phyloP scores from a whole-genome alignment of 2,888 invertebrate genomes.

The Lasius platythorax region DNA sequence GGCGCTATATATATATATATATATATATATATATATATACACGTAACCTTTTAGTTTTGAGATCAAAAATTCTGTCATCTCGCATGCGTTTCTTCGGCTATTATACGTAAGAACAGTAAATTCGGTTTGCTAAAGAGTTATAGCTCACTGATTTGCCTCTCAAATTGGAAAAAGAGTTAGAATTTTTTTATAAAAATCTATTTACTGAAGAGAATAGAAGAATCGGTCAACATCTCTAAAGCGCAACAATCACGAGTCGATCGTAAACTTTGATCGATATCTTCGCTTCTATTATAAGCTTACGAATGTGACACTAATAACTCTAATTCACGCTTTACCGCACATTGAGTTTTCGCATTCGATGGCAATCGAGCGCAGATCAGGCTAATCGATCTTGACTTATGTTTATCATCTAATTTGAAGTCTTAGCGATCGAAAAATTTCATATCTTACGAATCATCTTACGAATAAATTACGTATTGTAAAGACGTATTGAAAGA shows the following conservation, averaged over 20 bases:
- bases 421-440: constrained; percentile 10
- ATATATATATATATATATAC: not conserved
- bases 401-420: not conserved
- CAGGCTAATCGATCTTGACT: constrained; percentile 52
- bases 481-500: constrained; percentile 3
- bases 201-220: constrained; percentile 55
- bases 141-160: not conserved
- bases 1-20: not conserved
- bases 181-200: constrained; percentile 67
- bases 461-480: constrained; percentile 13
- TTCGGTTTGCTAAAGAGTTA: constrained; percentile 19
- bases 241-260: constrained; percentile 58
- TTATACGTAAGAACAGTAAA: constrained; percentile 1
- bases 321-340: constrained; percentile 55
- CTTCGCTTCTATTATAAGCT: constrained; percentile 35
- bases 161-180: not conserved
- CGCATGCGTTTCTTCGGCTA: not conserved
- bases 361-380: constrained; percentile 71
- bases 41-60: not conserved
- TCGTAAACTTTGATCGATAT: constrained; percentile 18
- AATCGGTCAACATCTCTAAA: constrained; percentile 53
- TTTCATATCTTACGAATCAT: not conserved
- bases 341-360: constrained; percentile 61
- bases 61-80: not conserved
- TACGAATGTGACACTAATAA: constrained; percentile 46